Percentiles rank a stretch among this genome's conserved stretches.
phyloP scores from a whole-genome alignment of 2,113 vertebrate species.

The Maccullochella peelii region DNA sequence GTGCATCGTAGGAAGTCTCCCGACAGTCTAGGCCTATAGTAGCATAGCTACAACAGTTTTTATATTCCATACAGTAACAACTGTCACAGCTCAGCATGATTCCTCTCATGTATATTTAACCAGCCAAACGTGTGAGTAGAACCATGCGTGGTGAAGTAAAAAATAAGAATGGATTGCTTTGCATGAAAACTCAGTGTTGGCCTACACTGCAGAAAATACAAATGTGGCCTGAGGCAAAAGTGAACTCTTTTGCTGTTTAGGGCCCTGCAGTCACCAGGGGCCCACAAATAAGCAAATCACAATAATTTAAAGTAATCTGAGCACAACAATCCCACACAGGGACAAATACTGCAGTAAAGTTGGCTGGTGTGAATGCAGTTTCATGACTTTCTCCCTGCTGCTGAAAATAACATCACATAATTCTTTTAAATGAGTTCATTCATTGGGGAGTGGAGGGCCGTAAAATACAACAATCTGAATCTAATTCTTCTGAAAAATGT shows the following conservation, averaged over 20 bases:
- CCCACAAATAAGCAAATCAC: background rate
- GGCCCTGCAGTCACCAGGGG: background rate
- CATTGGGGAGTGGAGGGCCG: background rate
- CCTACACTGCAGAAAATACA: background rate
- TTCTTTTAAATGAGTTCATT: background rate
- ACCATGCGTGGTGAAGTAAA: background rate
- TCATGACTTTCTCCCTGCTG: background rate
- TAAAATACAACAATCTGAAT: background rate
- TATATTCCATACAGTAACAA: background rate
- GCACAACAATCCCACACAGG: no score
- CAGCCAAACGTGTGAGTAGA: background rate
- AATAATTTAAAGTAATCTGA: background rate
- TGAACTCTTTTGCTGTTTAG: background rate
- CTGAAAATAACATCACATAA: background rate
- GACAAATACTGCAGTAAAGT: background rate
- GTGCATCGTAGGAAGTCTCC: no score
- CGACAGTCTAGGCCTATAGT: no score
- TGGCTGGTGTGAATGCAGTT: background rate
- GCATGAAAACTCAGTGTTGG: background rate
- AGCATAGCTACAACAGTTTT: background rate
- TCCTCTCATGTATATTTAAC: background rate
- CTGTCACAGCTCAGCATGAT: background rate
- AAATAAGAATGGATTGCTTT: background rate
- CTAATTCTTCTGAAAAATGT: background rate
- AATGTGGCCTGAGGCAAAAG: no score